Percentiles rank a stretch among this genome's conserved stretches.
These are phyloP conservation scores for Blennius ocellaris DNA, from an alignment of 2,113 vertebrate genomes.

Conservation along the genomic window DNA sequence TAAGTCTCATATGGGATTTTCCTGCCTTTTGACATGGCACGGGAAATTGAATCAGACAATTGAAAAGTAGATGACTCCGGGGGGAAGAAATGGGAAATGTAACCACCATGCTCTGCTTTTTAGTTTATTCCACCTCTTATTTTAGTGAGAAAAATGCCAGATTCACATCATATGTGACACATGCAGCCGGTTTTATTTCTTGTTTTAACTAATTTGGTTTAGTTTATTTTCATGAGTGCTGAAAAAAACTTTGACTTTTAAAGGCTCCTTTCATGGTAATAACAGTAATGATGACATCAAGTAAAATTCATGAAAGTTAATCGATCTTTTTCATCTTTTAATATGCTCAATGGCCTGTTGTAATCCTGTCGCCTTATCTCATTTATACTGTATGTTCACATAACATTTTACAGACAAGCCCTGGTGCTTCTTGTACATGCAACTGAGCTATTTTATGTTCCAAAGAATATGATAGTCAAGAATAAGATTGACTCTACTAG, in stretches of 20 bases:
- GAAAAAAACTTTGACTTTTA: neutral
- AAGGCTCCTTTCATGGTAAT: no score
- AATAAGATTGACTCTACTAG: no score
- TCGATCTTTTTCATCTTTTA: conserved; percentile 30
- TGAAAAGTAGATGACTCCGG: conserved; percentile 4
- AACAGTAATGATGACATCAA: neutral
- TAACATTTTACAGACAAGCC: conserved; percentile 31
- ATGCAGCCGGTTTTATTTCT: neutral
- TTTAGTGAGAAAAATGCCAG: neutral
- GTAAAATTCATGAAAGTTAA: conserved; percentile 30
- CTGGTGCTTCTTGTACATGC: neutral
- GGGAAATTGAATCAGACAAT: conserved; percentile 28
- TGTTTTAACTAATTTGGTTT: neutral
- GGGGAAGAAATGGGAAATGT: conserved; percentile 9
- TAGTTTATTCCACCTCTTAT: neutral
- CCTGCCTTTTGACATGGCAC: conserved; percentile 16
- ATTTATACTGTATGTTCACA: conserved; percentile 40
- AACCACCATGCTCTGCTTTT: neutral
- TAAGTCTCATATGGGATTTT: conserved; percentile 6
- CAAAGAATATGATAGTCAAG: no score
- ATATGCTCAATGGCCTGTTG: conserved; percentile 35
- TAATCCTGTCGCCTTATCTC: conserved; percentile 41
- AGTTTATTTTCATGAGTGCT: neutral
- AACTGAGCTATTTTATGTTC: no score
- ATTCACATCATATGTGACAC: conserved; percentile 1